phyloP scores from a whole-genome alignment of 2,888 invertebrate genomes.

The Hyposoter didymator region DNA sequence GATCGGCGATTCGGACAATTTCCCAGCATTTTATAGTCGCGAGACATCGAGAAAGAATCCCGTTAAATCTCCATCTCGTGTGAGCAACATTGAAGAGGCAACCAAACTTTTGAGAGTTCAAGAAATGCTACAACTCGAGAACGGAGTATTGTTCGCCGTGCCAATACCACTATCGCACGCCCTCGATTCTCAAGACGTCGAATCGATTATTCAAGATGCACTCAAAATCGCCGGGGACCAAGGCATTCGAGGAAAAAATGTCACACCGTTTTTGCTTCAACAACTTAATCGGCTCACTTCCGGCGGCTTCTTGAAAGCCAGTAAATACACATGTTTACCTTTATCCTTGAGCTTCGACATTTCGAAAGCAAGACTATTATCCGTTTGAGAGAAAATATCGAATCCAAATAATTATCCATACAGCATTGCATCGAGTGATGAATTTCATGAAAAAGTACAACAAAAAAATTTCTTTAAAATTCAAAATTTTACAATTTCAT shows the following conservation, averaged over 20 bases:
- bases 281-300: constrained; percentile 91
- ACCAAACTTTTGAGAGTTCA: constrained; percentile 89
- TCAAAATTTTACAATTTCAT: too few relatives aligned
- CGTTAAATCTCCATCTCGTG: constrained; percentile 88
- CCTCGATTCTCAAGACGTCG: constrained; percentile 87
- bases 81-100: constrained; percentile 88
- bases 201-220: constrained; percentile 90
- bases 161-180: constrained; percentile 92
- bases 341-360: too few relatives aligned
- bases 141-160: constrained; percentile 94
- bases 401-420: too few relatives aligned
- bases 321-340: constrained; percentile 86
- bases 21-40: constrained; percentile 97
- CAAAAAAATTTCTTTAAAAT: not conserved
- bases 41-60: constrained; percentile 87
- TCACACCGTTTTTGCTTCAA: constrained; percentile 96
- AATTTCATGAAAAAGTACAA: too few relatives aligned
- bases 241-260: constrained; percentile 92
- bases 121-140: constrained; percentile 86
- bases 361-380: too few relatives aligned
- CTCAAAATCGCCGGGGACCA: constrained; percentile 86
- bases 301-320: constrained; percentile 93
- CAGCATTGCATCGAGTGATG: too few relatives aligned
- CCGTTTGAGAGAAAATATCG: too few relatives aligned
- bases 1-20: constrained; percentile 88